Evolutionary conservation across 2,888 invertebrate species (phyloP), one percentile per base, ranked within the genome.

Genomic region (Harmothoe impar): DNA sequence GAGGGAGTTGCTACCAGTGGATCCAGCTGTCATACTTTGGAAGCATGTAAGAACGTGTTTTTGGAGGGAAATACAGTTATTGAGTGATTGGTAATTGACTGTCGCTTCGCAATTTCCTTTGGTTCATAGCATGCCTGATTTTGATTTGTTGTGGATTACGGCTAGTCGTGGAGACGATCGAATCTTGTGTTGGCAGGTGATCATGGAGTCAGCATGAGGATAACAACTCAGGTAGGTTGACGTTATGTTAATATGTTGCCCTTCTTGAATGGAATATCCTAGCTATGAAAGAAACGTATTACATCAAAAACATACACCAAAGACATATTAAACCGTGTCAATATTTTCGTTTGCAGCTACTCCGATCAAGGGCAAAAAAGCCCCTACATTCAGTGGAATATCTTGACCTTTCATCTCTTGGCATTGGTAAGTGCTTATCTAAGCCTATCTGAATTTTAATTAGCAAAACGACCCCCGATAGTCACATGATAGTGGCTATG

Each of bases 151-250:
- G 0, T 20, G 77, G 29, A 31, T 3, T 31, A 31, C 20, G n/a
- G 25, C 31, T 77, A 25, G 17, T 77, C 77, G 29, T 17, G 17
- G 77, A 77, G 62, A 62, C 62, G 62, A 62, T 62, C 62, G 62
- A 62, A 62, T 62, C 62, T 62, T 62, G 77, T 25, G 25, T 29
- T 29, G 17, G 77, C 77, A 77, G 77, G 17, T 77, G 77, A 29
- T 77, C 77, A 81, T 81, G 33, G 81, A 81, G 35, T 81, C 81
- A 81, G 43, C 33, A 81, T 81, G 81, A 81, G 81, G 81, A 81
- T 81, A 33, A 81, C 81, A 81, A 35, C 81, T n/a, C 81, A 81
- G 81, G 81, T 81, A 81, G 17, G 81, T 23, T n/a, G n/a, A n/a
- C 20, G 20, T 54, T 10, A 20, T 15, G 20, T 20, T 15, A 54